These are phyloP conservation scores for Acronicta leporina DNA, from an alignment of 2,888 invertebrate species.

Conservation along the genomic window DNA sequence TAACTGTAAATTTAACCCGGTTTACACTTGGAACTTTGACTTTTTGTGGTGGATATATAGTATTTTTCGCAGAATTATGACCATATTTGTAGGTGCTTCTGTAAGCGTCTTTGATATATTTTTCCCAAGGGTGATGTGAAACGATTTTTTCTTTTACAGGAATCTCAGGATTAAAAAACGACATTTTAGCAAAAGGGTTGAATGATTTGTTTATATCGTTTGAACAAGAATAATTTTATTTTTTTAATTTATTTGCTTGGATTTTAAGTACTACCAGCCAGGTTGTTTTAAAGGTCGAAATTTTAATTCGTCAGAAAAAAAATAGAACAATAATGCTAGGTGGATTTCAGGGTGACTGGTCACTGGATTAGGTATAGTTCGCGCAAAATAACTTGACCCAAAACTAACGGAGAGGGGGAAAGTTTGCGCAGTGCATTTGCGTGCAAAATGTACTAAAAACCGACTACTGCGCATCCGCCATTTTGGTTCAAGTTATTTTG, in stretches of 20 bases:
- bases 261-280: not conserved
- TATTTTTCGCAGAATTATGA: conserved; percentile 79
- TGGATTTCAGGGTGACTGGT: no score
- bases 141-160: conserved; percentile 52
- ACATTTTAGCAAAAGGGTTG: conserved; percentile 44
- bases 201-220: conserved; percentile 9
- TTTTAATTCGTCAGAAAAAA: no score
- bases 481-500: no score
- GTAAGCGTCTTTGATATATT: conserved; percentile 66
- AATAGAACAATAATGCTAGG: no score
- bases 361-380: no score
- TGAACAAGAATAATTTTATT: not conserved
- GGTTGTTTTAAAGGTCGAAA: not conserved
- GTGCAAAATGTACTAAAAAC: no score
- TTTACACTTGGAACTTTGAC: conserved; percentile 49
- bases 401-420: no score
- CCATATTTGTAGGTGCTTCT: conserved; percentile 66
- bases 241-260: not conserved
- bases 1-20: conserved; percentile 70
- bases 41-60: conserved; percentile 67
- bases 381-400: no score
- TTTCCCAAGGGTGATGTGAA: conserved; percentile 76
- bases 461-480: no score
- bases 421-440: no score
- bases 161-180: conserved; percentile 58